Percentiles rank a stretch among this genome's conserved stretches.
These are phyloP conservation scores for Pollenia amentaria DNA, from an alignment of 2,888 invertebrate genomes.

Conservation along the genomic window DNA sequence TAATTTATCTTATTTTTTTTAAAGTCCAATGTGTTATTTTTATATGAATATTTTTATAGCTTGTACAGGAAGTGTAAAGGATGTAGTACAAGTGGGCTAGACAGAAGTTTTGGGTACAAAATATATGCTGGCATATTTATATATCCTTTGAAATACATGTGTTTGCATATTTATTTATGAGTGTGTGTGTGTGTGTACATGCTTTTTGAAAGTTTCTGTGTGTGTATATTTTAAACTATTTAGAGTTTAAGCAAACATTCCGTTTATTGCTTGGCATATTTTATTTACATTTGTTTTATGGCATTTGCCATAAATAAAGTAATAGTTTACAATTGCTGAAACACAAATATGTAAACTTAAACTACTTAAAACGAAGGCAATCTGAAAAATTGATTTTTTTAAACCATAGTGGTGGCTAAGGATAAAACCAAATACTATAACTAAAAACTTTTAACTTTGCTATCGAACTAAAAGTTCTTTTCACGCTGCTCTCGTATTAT, in stretches of 20 bases:
- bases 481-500: too few species aligned
- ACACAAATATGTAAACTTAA: slow-evolving; percentile 36
- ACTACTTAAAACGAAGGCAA: neutral
- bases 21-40: neutral
- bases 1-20: neutral
- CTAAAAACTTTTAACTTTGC: too few species aligned
- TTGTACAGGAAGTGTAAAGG: neutral
- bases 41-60: neutral
- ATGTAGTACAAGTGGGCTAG: slow-evolving; percentile 9
- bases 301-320: slow-evolving; percentile 68
- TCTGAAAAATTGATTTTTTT: neutral
- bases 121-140: slow-evolving; percentile 25
- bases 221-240: slow-evolving; percentile 45
- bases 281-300: slow-evolving; percentile 68
- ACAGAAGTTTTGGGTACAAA: neutral
- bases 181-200: neutral
- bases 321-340: slow-evolving; percentile 57
- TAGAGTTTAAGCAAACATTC: slow-evolving; percentile 59
- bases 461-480: too few species aligned
- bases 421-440: too few species aligned
- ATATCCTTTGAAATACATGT: neutral
- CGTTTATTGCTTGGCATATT: slow-evolving; percentile 59
- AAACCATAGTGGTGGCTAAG: neutral
- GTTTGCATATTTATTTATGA: neutral
- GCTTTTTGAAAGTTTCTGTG: neutral